phyloP scores from a whole-genome alignment of 2,888 invertebrate genomes.

The Teleogryllus oceanicus region DNA sequence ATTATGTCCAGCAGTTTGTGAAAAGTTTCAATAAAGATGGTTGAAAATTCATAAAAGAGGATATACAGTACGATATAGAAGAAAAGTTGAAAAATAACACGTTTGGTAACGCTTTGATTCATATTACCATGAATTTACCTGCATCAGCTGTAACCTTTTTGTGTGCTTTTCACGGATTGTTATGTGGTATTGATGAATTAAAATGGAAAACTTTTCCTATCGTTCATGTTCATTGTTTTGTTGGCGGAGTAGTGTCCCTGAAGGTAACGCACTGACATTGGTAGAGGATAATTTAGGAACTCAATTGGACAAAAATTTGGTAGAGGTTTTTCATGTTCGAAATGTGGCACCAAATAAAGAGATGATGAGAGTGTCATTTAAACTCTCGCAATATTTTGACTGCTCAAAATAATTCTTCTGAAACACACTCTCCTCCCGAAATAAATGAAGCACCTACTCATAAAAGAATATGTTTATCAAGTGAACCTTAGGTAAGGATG shows the following conservation, averaged over 20 bases:
- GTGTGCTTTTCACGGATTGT: constrained; percentile 66
- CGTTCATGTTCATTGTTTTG: constrained; percentile 87
- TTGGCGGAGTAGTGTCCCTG: constrained; percentile 56
- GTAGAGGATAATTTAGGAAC: constrained; percentile 60
- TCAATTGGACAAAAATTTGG: constrained; percentile 55
- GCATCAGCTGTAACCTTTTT: constrained; percentile 89
- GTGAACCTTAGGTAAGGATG: too few species aligned
- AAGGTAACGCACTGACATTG: constrained; percentile 56
- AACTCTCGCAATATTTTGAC: constrained; percentile 45
- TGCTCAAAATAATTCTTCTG: too few species aligned
- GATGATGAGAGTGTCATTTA: constrained; percentile 90
- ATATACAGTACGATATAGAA: constrained; percentile 62
- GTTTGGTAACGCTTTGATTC: constrained; percentile 52
- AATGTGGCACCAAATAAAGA: constrained; percentile 93
- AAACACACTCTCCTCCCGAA: too few species aligned
- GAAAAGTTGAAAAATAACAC: constrained; percentile 50
- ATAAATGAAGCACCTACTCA: too few species aligned
- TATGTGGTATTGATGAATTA: constrained; percentile 46
- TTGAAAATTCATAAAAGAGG: constrained; percentile 72
- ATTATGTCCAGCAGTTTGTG: constrained; percentile 65
- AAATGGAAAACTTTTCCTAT: constrained; percentile 54
- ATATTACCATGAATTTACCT: constrained; percentile 94
- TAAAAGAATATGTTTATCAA: too few species aligned
- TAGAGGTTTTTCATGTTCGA: constrained; percentile 72
- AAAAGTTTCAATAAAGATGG: constrained; percentile 82